Evolutionary conservation across 2,888 invertebrate species (phyloP).

Genomic region (Campaea margaritaria): DNA sequence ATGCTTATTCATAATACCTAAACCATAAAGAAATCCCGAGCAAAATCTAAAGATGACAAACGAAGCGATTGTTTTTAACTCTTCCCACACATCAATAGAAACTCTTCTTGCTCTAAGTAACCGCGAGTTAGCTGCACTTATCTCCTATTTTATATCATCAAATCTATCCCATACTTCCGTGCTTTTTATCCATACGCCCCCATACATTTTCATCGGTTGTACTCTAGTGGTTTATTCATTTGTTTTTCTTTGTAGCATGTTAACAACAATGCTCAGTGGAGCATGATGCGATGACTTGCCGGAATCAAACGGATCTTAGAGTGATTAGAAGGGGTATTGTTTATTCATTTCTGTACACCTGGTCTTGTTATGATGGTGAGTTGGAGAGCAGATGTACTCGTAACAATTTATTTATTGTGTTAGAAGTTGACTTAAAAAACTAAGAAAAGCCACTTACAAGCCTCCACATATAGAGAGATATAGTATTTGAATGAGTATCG

Average conservation of each 20-base stretch:
- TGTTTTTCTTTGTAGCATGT: constrained; percentile 58
- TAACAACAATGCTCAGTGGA: constrained; percentile 62
- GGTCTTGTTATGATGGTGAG: constrained; percentile 30
- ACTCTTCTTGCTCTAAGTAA: not conserved
- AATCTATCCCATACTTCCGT: constrained; percentile 23
- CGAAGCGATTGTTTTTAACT: not conserved
- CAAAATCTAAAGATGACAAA: not conserved
- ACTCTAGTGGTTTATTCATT: constrained; percentile 57
- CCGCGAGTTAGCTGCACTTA: constrained; percentile 1
- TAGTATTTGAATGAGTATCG: too few relatives aligned
- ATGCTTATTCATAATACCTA: too few relatives aligned
- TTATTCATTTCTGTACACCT: constrained; percentile 57
- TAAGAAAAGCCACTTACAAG: too few relatives aligned
- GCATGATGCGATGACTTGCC: constrained; percentile 64
- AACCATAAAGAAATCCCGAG: too few relatives aligned
- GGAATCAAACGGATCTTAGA: constrained; percentile 61
- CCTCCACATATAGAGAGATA: too few relatives aligned
- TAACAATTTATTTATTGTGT: too few relatives aligned
- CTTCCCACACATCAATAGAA: not conserved
- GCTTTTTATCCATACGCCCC: constrained; percentile 43
- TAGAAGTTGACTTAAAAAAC: too few relatives aligned
- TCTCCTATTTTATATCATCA: constrained; percentile 12
- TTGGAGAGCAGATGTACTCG: not conserved
- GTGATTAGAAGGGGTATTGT: constrained; percentile 70
- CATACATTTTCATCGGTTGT: constrained; percentile 51